A percentile compares a stretch with the other conserved stretches of the same genome.
Evolutionary conservation across 1,140 invertebrate species (phyloP).

Genomic region (Dreissena rostriformis): DNA sequence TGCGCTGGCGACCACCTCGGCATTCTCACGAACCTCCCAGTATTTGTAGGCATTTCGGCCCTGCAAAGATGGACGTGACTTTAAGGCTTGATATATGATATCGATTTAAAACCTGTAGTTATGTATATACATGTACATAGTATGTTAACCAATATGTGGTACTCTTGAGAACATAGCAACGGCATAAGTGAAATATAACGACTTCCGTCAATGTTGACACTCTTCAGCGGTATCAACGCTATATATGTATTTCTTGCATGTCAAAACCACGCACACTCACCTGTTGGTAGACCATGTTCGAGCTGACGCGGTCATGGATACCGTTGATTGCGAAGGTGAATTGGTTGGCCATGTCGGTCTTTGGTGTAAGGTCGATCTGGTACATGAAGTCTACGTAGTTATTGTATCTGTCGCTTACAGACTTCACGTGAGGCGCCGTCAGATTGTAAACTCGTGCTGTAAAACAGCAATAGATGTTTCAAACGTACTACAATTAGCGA

Average conservation of each 20-base stretch:
- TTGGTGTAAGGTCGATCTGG: not conserved
- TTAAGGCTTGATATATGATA: not conserved
- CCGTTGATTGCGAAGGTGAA: conserved; percentile 55
- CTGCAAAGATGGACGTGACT: conserved; percentile 22
- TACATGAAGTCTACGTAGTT: conserved; percentile 35
- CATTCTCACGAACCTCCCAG: conserved; percentile 62
- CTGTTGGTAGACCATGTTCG: conserved; percentile 52
- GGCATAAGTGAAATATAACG: not conserved
- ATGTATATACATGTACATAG: too few species aligned
- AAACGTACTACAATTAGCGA: too few species aligned
- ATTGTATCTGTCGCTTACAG: conserved; percentile 31
- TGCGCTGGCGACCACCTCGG: conserved; percentile 13
- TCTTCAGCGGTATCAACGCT: not conserved
- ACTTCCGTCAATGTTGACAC: not conserved
- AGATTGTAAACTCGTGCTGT: conserved; percentile 29
- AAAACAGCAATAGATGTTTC: not conserved
- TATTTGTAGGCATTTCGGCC: conserved; percentile 64
- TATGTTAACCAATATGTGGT: too few species aligned
- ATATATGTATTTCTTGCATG: not conserved
- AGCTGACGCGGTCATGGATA: conserved; percentile 34
- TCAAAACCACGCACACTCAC: conserved; percentile 7
- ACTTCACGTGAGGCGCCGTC: not conserved
- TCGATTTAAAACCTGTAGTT: too few species aligned
- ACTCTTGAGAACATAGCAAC: not conserved
- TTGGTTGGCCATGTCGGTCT: conserved; percentile 36